Conservation (phyloP, 2,113 vertebrate genomes). For the Cyanoderma ruficeps region DNA sequence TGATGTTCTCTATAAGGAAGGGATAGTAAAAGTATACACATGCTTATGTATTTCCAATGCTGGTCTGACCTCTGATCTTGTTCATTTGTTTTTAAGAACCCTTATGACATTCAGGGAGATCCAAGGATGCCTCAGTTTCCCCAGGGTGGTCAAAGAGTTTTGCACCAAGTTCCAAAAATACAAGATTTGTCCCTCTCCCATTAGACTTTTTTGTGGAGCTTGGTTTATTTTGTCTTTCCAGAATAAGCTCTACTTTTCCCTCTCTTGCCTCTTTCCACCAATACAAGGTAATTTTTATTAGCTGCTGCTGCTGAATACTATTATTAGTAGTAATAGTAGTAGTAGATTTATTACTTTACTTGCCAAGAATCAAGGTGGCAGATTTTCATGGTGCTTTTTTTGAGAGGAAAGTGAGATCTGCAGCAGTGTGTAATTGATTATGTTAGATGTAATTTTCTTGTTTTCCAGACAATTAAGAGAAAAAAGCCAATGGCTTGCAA, state of each 20-base stretch:
- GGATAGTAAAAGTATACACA: not conserved
- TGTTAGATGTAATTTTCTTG: not conserved
- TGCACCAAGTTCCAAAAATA: not conserved
- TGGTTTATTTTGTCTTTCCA: not conserved
- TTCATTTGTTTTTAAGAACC: not conserved
- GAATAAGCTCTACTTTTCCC: not conserved
- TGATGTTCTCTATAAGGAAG: not conserved
- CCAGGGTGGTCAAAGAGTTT: rapidly evolving
- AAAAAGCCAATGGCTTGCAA: not conserved
- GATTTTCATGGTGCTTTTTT: not conserved
- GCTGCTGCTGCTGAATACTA: not conserved
- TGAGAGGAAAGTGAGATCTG: not conserved
- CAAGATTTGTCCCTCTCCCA: not conserved
- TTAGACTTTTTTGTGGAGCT: not conserved
- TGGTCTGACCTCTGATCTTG: not conserved
- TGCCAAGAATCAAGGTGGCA: not conserved
- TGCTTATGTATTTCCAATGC: not conserved
- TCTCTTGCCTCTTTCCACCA: not conserved
- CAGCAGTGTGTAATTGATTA: not conserved
- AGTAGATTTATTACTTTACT: not conserved
- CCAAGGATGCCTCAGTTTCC: not conserved
- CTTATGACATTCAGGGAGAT: not conserved
- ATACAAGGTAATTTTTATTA: not conserved
- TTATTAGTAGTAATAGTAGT: not conserved
- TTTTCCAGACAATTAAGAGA: not conserved